These are phyloP conservation scores for Oceanodroma tethys DNA, from an alignment of 2,113 vertebrate genomes.

Conservation along the genomic window DNA sequence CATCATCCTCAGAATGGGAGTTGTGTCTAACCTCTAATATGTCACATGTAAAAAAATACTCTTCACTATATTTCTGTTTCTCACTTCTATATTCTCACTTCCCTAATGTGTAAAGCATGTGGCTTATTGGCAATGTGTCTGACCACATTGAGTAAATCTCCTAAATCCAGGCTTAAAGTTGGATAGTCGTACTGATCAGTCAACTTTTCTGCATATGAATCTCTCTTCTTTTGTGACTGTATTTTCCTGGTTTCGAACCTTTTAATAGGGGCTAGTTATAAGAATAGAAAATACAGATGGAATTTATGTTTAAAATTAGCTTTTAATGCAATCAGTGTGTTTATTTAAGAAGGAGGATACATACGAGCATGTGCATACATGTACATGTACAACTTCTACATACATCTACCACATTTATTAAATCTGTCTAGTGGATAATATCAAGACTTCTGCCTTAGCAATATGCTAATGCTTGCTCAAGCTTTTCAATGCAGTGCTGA, in stretches of 20 bases:
- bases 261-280: not conserved
- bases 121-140: not conserved
- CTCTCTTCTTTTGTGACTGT: not conserved
- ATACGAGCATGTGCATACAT: accelerated
- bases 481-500: constrained; percentile 29
- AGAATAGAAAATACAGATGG: not conserved
- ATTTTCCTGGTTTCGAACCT: not conserved
- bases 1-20: not conserved
- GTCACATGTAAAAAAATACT: not conserved
- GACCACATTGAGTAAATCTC: not conserved
- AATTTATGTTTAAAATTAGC: not conserved
- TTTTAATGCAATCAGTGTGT: not conserved
- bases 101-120: not conserved
- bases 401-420: not conserved
- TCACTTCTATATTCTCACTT: not conserved
- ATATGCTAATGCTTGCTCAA: constrained; percentile 19
- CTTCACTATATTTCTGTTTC: not conserved
- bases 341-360: not conserved
- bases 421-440: not conserved
- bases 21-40: not conserved
- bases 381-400: not conserved
- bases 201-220: not conserved
- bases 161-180: not conserved
- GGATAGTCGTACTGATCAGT: not conserved
- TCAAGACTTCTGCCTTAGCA: not conserved